phyloP scores from a whole-genome alignment of 2,888 invertebrate genomes.

The Orthosia gothica region DNA sequence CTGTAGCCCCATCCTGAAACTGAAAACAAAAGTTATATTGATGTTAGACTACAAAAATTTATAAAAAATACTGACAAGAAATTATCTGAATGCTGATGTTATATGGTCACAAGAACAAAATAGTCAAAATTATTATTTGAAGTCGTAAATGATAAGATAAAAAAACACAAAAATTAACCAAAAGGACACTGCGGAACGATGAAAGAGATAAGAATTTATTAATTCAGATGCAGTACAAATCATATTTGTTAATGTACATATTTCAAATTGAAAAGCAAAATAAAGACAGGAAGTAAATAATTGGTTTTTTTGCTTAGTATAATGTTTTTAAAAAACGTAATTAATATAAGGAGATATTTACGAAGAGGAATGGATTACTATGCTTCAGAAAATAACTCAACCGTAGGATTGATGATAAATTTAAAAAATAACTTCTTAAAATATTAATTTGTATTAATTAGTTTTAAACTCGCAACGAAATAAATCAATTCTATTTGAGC shows the following conservation, averaged over 20 bases:
- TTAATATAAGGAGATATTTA: too few species aligned
- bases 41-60: not conserved
- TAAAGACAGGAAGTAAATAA: too few species aligned
- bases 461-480: not conserved
- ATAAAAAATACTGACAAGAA: not conserved
- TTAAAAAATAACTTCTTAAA: too few species aligned
- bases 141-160: not conserved
- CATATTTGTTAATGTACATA: too few species aligned
- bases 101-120: not conserved
- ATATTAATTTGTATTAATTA: not conserved
- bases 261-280: too few species aligned
- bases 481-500: not conserved
- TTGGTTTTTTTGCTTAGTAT: too few species aligned
- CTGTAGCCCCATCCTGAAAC: conserved; percentile 85
- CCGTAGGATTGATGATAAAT: too few species aligned
- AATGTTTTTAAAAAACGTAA: too few species aligned
- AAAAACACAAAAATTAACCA: not conserved
- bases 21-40: conserved; percentile 12
- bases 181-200: not conserved
- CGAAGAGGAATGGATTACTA: too few species aligned
- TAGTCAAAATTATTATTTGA: not conserved
- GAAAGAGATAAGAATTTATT: not conserved
- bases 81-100: not conserved
- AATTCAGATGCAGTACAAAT: not conserved
- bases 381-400: too few species aligned